phyloP scores from a whole-genome alignment of 1,140 invertebrate genomes.

The Drosophila willistoni region DNA sequence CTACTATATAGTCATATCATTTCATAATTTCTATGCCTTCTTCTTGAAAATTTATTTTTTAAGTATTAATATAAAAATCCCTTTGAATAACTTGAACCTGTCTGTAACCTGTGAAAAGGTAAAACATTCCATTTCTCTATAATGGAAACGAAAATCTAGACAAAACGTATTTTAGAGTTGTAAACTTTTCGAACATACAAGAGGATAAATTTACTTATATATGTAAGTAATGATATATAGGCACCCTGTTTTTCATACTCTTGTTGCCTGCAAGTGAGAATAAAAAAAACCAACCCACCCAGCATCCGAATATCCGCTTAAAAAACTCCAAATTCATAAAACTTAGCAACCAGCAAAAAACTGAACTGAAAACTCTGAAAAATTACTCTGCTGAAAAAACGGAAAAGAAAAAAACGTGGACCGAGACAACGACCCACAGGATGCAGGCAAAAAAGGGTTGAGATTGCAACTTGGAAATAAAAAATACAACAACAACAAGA shows the following conservation, averaged over 20 bases:
- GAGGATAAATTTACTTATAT: too few relatives aligned
- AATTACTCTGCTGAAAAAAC: constrained; percentile 15
- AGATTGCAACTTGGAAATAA: constrained; percentile 8
- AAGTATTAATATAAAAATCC: too few relatives aligned
- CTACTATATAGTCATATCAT: too few relatives aligned
- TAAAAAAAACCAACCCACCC: constrained; percentile 8
- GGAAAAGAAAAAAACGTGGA: constrained; percentile 13
- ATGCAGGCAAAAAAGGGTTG: constrained; percentile 12
- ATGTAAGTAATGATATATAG: not conserved
- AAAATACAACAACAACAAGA: constrained; percentile 4
- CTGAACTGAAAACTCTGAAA: not conserved
- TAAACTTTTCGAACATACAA: too few relatives aligned
- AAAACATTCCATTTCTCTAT: too few relatives aligned
- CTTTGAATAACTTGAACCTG: too few relatives aligned
- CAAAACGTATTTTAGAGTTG: too few relatives aligned
- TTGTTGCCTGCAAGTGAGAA: not conserved
- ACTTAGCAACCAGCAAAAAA: constrained; percentile 39
- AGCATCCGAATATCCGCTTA: constrained; percentile 53
- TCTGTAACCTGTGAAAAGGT: too few relatives aligned
- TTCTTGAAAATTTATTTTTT: too few relatives aligned
- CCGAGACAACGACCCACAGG: constrained; percentile 23
- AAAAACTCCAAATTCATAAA: constrained; percentile 61
- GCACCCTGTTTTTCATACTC: not conserved
- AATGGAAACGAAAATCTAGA: too few relatives aligned
- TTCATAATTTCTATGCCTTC: too few relatives aligned